Percentiles rank a stretch among this genome's conserved stretches.
These are phyloP conservation scores for Chironomus tepperi DNA, from an alignment of 1,140 invertebrate genomes.

Conservation along the genomic window DNA sequence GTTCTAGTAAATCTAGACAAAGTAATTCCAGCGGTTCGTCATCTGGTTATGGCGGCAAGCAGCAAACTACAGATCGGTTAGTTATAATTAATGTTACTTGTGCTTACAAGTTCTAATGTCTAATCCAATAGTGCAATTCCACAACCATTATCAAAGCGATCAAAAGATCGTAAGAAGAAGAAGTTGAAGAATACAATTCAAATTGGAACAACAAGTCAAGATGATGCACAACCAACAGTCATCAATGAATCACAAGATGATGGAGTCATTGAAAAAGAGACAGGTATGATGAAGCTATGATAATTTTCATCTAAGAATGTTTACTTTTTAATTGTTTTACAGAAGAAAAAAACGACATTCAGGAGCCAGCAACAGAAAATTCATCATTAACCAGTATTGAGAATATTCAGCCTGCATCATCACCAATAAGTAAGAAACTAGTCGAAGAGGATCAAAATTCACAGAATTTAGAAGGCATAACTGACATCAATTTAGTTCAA, in stretches of 20 bases:
- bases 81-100: no score
- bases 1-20: conserved; percentile 25
- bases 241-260: conserved; percentile 21
- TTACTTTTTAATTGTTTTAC: conserved; percentile 21
- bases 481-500: neutral
- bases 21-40: neutral
- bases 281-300: neutral
- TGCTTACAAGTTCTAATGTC: no score
- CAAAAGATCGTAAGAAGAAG: conserved; percentile 46
- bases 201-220: conserved; percentile 27
- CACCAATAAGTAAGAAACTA: neutral
- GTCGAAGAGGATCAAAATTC: neutral
- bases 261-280: conserved; percentile 17
- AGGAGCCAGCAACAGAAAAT: conserved; percentile 14
- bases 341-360: neutral
- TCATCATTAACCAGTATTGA: neutral
- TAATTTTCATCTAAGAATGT: conserved; percentile 20
- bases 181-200: conserved; percentile 36
- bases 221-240: conserved; percentile 25
- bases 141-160: conserved; percentile 41
- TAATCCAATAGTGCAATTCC: conserved; percentile 36
- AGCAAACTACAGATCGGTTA: conserved; percentile 28
- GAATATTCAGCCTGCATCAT: neutral
- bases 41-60: neutral
- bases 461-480: neutral